phyloP scores from a whole-genome alignment of 2,888 invertebrate species.

The Empis stercorea region DNA sequence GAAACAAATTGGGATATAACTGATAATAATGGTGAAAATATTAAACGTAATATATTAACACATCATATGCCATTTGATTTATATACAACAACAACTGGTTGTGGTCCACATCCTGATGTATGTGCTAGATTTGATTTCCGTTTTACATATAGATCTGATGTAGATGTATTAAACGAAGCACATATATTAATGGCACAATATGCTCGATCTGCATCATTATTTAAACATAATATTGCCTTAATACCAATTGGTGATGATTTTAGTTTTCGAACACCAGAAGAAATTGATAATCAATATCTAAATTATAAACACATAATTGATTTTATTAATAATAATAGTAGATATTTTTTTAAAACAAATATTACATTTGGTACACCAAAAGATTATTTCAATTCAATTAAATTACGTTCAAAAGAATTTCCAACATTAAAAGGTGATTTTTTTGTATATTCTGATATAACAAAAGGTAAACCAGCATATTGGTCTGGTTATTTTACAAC shows the following conservation, averaged over 20 bases:
- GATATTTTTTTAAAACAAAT: conserved; percentile 55
- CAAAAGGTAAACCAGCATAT: conserved; percentile 84
- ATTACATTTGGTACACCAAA: conserved; percentile 79
- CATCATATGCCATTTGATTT: conserved; percentile 95
- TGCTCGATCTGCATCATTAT: conserved; percentile 74
- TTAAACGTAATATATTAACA: conserved; percentile 49
- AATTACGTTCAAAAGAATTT: conserved; percentile 49
- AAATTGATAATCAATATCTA: conserved; percentile 88
- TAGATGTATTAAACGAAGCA: conserved; percentile 74
- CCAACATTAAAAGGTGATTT: conserved; percentile 87
- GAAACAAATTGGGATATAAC: conserved; percentile 63
- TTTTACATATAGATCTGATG: conserved; percentile 66
- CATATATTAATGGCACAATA: conserved; percentile 80
- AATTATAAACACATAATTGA: conserved; percentile 85
- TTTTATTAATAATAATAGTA: conserved; percentile 70
- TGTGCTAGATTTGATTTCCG: conserved; percentile 79
- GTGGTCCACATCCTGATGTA: conserved; percentile 86
- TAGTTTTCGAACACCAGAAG: conserved; percentile 74
- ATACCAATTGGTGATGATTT: conserved; percentile 96
- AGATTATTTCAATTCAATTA: conserved; percentile 75
- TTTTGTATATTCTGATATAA: conserved; percentile 91
- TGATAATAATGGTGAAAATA: not conserved
- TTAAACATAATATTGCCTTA: conserved; percentile 81
- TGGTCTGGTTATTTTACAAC: conserved; percentile 98
- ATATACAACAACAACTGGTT: conserved; percentile 91